A percentile compares a stretch with the other conserved stretches of the same genome.
Conservation (phyloP, 2,888 invertebrate species). For the Dasysyrphus tricinctus region DNA sequence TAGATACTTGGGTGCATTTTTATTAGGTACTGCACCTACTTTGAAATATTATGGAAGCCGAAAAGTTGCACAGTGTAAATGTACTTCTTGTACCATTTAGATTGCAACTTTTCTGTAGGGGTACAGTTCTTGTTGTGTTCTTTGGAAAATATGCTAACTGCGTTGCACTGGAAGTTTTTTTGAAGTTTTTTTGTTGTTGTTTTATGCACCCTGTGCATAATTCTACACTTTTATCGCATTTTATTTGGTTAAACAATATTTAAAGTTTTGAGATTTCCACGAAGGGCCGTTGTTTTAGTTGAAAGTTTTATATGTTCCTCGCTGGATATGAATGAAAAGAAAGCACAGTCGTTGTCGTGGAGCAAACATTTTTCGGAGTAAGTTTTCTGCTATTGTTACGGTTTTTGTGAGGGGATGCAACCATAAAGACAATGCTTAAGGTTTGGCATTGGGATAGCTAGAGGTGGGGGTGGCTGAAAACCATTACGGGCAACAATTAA, state of each 20-base stretch:
- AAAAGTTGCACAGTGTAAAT: conserved; percentile 33
- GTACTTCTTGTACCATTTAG: conserved; percentile 23
- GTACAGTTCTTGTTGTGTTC: conserved; percentile 1
- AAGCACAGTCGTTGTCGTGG: neutral
- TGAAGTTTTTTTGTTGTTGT: conserved; percentile 1
- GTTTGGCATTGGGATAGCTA: neutral
- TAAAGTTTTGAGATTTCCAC: conserved; percentile 53
- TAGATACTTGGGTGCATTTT: conserved; percentile 1
- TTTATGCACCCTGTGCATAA: conserved; percentile 24
- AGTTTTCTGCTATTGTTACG: conserved; percentile 46
- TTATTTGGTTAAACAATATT: conserved; percentile 66
- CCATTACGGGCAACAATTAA: conserved; percentile 70
- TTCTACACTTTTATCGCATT: conserved; percentile 61
- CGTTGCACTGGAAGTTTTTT: neutral
- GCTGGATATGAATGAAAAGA: conserved; percentile 22
- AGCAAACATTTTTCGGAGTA: conserved; percentile 23
- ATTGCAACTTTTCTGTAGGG: conserved; percentile 35
- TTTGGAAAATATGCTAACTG: conserved; percentile 42
- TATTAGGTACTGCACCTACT: conserved; percentile 3
- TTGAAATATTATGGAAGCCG: neutral
- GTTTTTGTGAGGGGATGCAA: conserved; percentile 13
- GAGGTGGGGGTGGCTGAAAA: conserved; percentile 10
- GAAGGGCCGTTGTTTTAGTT: conserved; percentile 29
- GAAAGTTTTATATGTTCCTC: conserved; percentile 41
- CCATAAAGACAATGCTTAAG: conserved; percentile 33